Evolutionary conservation across 2,797 vertebrate species (phyloP), one percentile per base, ranked within the genome.

Genomic region (Synaphobranchus kaupii): DNA sequence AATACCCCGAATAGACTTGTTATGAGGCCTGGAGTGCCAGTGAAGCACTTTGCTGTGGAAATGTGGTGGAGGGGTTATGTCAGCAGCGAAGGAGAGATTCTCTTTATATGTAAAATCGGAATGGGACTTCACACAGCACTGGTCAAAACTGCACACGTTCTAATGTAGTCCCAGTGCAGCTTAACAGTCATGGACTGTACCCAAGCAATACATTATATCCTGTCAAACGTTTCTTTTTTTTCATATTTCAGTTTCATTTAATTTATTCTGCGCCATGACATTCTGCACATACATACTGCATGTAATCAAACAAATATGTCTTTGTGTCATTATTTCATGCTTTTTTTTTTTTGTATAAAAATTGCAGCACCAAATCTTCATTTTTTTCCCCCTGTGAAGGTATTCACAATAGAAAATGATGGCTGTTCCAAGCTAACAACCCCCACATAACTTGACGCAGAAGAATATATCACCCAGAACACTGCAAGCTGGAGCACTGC

Each of bases 391-490:
- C 34, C 44, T n/a, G 34, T 50, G 47, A 60, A 52, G 28, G 52
- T n/a, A 44, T 78, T 20, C 5, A 3, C 31, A 10, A 85, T n/a
- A 28, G 84, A 39, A 68, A 50, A n/a, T 68, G 84, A 85, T 56
- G 15, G n/a, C 39, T 63, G 52, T 84, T 84, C 58, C 39, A 7
- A 84, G 22, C 7, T 13, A 84, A 44, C 60, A 48, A 22, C 58
- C 12, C 66, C 58, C 39, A 48, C 39, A 48, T 48, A 81, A 50
- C 2, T 25, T 48, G 44, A 81, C 44, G 44, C 78, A 48, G 58
- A 88, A 28, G 92, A 92, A 93, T 94, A 94, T 92, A 94, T 94
- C 92, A 92, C 92, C 93, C 88, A 91, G 94, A 96, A 95, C 92
- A 95, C 95, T 96, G 44, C 66, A 48, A 73, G 48, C 39, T 85